A percentile compares a stretch with the other conserved stretches of the same genome.
Conservation (phyloP, 1,140 invertebrate species). For the Anastatus disparis region DNA sequence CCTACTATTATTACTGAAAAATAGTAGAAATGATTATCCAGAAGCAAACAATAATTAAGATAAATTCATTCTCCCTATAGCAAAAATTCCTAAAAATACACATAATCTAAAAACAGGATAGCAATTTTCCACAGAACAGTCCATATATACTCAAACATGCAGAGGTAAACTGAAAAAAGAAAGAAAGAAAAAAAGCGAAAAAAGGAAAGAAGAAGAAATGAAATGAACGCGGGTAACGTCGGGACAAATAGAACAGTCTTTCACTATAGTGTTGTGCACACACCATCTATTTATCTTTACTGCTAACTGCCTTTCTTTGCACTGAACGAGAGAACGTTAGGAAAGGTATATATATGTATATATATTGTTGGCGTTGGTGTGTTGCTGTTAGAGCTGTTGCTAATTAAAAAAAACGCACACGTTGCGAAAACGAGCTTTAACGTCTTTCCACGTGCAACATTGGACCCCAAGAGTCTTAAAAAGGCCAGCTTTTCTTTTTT, state of each 20-base stretch:
- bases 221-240: constrained; percentile 24
- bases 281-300: constrained; percentile 43
- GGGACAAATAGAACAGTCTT: constrained; percentile 41
- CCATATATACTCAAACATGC: too few relatives aligned
- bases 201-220: neutral
- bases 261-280: constrained; percentile 16
- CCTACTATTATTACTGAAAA: too few relatives aligned
- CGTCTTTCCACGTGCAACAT: neutral
- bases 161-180: too few relatives aligned
- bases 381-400: too few relatives aligned
- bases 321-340: neutral
- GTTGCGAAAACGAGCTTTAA: neutral
- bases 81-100: too few relatives aligned
- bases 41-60: too few relatives aligned
- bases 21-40: too few relatives aligned
- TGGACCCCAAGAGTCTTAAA: neutral
- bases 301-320: constrained; percentile 39
- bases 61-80: too few relatives aligned
- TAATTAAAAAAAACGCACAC: constrained; percentile 38
- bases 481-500: neutral
- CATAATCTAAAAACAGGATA: too few relatives aligned
- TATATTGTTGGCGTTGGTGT: too few relatives aligned
- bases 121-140: too few relatives aligned
- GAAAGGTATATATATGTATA: too few relatives aligned
- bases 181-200: neutral